Base-by-base conservation (phyloP, 2,797 vertebrate species). In the Chloroceryle inda region DNA sequence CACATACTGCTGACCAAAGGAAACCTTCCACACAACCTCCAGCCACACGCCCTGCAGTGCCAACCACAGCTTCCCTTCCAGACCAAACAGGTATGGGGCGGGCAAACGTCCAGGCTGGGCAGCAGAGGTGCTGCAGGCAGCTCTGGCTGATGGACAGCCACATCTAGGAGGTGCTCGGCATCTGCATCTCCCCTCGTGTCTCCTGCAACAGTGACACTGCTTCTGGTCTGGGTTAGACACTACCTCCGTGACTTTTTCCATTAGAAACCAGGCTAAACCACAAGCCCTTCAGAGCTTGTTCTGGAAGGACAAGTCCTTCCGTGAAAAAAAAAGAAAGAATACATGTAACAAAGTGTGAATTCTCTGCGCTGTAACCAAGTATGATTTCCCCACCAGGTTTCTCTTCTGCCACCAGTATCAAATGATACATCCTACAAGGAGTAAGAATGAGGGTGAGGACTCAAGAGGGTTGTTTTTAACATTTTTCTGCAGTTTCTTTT, bases 1-100 rank as follows among this genome's bases (percentile, higher is more conserved):
- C 68, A 17, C 56, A n/a, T 7, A 56, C 11, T 40, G 69, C 92
- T 88, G 92, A 92, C 63, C 59, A 40, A 77, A 93, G 17, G 27
- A 88, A 83, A 85, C 29, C 38, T 59, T 38, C 67, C 3, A 1
- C 50, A 37, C 44, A 69, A 7, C 58, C 78, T 67, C 35, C 58
- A 75, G 40, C 53, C 9, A 18, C 44, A 21, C 20, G 44, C 17
- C 42, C 42, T 44, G 42, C 6, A 18, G 42, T 17, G 16, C 0
- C 21, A 4, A 64, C 58, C 84, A 53, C 9, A 17, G 68, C 73
- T 81, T 91, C 55, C 44, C 37, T 58, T 26, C 73, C 20, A 44
- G 62, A 20, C 73, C 35, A n/a, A 47, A 53, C 13, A 22, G 15
- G 40, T 0, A 0, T 13, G 37, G 71, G 15, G 33, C 29, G 49